These are phyloP conservation scores for Cinara cedri DNA, from an alignment of 2,888 invertebrate genomes.

Conservation along the genomic window DNA sequence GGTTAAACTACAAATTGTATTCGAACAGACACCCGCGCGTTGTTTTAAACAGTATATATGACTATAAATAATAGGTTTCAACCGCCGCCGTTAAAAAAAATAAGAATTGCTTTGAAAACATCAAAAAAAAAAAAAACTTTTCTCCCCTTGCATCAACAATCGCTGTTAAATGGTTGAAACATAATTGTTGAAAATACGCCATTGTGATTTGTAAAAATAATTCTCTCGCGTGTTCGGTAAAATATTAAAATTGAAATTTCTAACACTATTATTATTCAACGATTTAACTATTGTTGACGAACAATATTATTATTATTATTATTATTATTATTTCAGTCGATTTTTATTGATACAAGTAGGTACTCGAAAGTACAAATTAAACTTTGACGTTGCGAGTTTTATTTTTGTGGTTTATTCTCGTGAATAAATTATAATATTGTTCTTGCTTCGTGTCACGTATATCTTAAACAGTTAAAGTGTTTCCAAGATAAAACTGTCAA, in stretches of 20 bases:
- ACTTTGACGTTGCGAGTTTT: background rate
- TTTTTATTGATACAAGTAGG: too few species aligned
- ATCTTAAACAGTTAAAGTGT: background rate
- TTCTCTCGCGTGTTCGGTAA: too few species aligned
- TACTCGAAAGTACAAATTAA: background rate
- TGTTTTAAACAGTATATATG: constrained; percentile 4
- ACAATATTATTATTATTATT: too few species aligned
- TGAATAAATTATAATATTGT: background rate
- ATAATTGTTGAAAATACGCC: background rate
- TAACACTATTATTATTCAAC: too few species aligned
- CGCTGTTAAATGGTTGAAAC: background rate
- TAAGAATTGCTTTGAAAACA: background rate
- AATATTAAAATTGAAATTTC: too few species aligned
- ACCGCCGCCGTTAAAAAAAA: background rate
- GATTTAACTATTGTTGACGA: too few species aligned
- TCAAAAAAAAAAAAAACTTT: too few species aligned
- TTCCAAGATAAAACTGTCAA: constrained; percentile 33
- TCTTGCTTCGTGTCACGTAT: background rate
- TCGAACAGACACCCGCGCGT: background rate
- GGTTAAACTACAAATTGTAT: constrained; percentile 22
- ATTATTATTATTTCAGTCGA: too few species aligned
- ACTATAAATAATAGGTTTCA: constrained; percentile 1
- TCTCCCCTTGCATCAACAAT: too few species aligned
- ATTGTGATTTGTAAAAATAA: too few species aligned
- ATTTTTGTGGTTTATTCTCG: background rate